Evolutionary conservation across 2,113 vertebrate species (phyloP).

Genomic region (Sturnira hondurensis): DNA sequence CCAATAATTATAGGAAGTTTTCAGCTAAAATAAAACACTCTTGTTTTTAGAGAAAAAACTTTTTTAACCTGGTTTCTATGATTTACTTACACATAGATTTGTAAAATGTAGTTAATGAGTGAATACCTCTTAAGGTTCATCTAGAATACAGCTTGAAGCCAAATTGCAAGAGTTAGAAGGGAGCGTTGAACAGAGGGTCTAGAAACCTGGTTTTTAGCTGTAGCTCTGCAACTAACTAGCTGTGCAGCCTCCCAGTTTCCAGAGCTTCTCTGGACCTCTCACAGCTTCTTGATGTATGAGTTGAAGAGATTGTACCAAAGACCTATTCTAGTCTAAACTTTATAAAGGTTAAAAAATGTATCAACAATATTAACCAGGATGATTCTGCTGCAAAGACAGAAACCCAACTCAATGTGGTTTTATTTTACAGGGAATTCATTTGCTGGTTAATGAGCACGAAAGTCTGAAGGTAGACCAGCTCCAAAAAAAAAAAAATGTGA

Average conservation of each 20-base stretch:
- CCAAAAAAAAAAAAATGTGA: not conserved
- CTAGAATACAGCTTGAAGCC: not conserved
- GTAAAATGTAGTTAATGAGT: not conserved
- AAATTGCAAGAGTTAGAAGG: not conserved
- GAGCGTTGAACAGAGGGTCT: not conserved
- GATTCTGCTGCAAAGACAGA: not conserved
- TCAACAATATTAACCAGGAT: not conserved
- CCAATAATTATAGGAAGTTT: not conserved
- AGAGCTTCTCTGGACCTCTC: not conserved
- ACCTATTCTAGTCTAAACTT: not conserved
- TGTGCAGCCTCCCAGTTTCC: not conserved
- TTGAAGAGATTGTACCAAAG: not conserved
- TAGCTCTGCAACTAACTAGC: not conserved
- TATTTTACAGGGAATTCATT: not conserved
- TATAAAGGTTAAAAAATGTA: not conserved
- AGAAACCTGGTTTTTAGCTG: not conserved
- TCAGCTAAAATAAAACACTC: not conserved
- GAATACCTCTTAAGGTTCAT: not conserved
- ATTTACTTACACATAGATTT: not conserved
- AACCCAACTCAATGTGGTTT: not conserved
- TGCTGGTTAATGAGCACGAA: not conserved
- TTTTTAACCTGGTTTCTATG: not conserved
- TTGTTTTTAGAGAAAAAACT: not conserved
- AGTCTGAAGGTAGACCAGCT: not conserved
- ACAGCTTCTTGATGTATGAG: not conserved